Conservation (phyloP, 2,113 vertebrate genomes). For the Hipposideros armiger region DNA sequence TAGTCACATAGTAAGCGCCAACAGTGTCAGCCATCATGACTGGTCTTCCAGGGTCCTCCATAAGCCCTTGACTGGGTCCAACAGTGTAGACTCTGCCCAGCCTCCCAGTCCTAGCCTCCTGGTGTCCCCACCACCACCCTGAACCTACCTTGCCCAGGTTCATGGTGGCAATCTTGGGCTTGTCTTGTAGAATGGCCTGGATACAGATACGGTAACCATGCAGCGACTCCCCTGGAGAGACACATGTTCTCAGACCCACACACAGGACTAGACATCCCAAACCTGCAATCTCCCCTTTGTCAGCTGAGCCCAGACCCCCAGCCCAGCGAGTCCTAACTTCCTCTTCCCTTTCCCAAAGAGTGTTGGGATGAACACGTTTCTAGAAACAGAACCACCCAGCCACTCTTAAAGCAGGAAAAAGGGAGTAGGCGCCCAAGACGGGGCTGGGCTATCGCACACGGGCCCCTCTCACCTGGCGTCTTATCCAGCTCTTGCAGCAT, state of each 20-base stretch:
- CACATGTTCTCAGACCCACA: neutral
- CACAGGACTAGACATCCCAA: neutral
- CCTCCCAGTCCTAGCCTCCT: neutral
- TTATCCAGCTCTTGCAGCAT: slow-evolving; percentile 97
- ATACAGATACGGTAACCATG: slow-evolving; percentile 98
- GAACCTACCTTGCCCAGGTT: slow-evolving; percentile 93
- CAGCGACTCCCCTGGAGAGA: slow-evolving; percentile 91
- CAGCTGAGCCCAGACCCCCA: neutral
- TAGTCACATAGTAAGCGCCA: neutral
- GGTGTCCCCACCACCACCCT: neutral
- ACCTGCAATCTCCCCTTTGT: neutral
- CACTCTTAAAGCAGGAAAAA: neutral
- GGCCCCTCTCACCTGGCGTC: slow-evolving; percentile 87
- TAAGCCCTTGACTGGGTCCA: neutral
- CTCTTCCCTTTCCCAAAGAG: neutral
- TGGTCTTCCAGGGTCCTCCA: neutral
- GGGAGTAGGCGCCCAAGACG: neutral
- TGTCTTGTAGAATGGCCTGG: slow-evolving; percentile 94
- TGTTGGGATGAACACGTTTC: neutral
- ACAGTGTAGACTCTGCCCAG: neutral
- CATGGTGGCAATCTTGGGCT: slow-evolving; percentile 91
- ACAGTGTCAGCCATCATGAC: too few species aligned
- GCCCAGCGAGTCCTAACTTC: neutral
- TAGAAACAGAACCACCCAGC: neutral
- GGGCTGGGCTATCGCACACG: rapidly evolving